Conservation (phyloP, 2,797 vertebrate species). For the Heteromormyrus szaboi region DNA sequence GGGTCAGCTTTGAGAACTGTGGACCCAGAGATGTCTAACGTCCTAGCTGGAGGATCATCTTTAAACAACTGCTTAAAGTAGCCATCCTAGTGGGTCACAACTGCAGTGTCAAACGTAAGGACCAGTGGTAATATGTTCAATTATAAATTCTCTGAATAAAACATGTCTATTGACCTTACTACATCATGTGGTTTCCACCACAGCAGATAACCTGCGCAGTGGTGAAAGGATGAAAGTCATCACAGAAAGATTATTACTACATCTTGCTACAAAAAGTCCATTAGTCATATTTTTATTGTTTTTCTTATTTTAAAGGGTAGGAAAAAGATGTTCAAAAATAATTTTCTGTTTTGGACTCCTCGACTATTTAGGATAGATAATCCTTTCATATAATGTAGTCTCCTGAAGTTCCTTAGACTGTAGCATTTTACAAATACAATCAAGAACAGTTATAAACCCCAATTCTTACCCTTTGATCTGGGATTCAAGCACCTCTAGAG, state of each 20-base stretch:
- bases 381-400: neutral
- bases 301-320: neutral
- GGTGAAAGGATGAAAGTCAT: neutral
- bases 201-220: neutral
- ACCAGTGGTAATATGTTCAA: neutral
- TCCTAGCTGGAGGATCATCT: neutral
- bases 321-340: neutral
- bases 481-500: neutral
- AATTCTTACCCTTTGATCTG: neutral
- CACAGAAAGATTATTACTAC: too few relatives aligned
- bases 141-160: neutral
- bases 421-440: neutral
- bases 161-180: neutral
- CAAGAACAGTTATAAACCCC: neutral
- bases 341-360: neutral
- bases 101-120: neutral
- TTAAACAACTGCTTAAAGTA: neutral
- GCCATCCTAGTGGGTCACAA: neutral
- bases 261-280: neutral
- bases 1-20: neutral
- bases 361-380: neutral
- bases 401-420: neutral
- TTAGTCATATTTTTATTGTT: neutral
- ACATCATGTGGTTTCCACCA: neutral
- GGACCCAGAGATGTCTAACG: neutral